Conservation (phyloP, 2,888 invertebrate genomes). For the Pyrochroa serraticornis region DNA sequence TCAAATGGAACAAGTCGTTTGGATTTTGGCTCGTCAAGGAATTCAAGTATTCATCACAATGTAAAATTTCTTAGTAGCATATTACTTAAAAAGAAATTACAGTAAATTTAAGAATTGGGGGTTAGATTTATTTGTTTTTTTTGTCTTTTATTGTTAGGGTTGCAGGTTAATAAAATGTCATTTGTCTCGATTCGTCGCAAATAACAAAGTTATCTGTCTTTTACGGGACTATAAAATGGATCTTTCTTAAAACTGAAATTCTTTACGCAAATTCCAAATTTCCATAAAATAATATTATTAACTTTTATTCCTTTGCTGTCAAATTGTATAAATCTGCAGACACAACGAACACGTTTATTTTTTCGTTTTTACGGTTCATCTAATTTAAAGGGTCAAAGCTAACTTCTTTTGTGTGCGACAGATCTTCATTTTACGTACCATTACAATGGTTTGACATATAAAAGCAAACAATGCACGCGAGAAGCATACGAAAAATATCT, state of each 20-base stretch:
- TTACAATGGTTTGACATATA: slow-evolving; percentile 5
- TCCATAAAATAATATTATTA: slow-evolving; percentile 2
- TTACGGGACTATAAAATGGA: too few species aligned
- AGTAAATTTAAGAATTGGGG: too few species aligned
- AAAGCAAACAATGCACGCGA: slow-evolving; percentile 4
- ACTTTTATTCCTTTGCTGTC: not conserved
- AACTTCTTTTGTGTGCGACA: slow-evolving; percentile 12
- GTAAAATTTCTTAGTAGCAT: too few species aligned
- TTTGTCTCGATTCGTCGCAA: too few species aligned
- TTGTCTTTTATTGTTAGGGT: too few species aligned
- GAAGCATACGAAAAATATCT: not conserved
- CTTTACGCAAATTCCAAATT: not conserved
- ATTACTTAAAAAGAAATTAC: too few species aligned
- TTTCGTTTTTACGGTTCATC: slow-evolving; percentile 13
- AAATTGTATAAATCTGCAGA: slow-evolving; percentile 7
- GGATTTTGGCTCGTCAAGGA: too few species aligned
- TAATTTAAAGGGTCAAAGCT: slow-evolving; percentile 14
- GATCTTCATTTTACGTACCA: slow-evolving; percentile 15
- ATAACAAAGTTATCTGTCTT: too few species aligned
- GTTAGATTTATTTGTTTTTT: too few species aligned
- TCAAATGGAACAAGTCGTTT: too few species aligned
- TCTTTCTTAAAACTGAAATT: not conserved
- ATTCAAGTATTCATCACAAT: too few species aligned
- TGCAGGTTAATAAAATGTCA: too few species aligned
- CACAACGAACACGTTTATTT: slow-evolving; percentile 5